Base-by-base conservation (phyloP, 1,140 invertebrate genomes). In the Eulimnadia texana region DNA sequence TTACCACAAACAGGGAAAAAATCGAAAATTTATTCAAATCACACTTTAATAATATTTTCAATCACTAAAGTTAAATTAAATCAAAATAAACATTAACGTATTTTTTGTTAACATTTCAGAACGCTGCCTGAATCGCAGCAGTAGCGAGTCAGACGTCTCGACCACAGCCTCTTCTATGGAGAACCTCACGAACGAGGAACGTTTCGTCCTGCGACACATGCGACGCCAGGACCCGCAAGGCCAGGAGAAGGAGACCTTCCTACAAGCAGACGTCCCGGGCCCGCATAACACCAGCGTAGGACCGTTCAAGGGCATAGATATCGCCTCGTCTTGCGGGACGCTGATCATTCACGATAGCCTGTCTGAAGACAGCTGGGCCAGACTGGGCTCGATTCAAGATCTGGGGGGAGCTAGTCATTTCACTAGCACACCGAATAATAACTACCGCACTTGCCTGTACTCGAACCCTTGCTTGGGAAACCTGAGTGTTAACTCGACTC, bases 91-190 rank as follows among this genome's bases (percentile, higher is more conserved):
- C n/a, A n/a, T n/a, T n/a, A n/a, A n/a, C n/a, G n/a, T n/a, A n/a
- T n/a, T n/a, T n/a, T n/a, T n/a, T n/a, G n/a, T n/a, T n/a, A n/a
- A n/a, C n/a, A n/a, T n/a, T n/a, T n/a, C n/a, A n/a, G n/a, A n/a
- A n/a, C n/a, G n/a, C n/a, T n/a, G n/a, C n/a, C n/a, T n/a, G n/a
- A 58, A 54, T n/a, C n/a, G 2, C 27, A 50, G 22, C 23, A 88
- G 88, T 22, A 91, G 88, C 76, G 88, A 93, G 73, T 91, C 88
- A 23, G 88, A 93, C 78, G 83, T 91, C 53, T 91, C 87, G 33
- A 90, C 88, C 28, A 91, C 88, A 33, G 90, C 89, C 29, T 92
- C 89, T 6, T 90, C 85, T 64, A 90, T 93, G 73, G 93, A 92
- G 73, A 74, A 93, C 63, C 90, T 87, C 33, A 81, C 84, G 69